Percentiles rank a stretch among this genome's conserved stretches.
These are phyloP conservation scores for Incurvaria masculella DNA, from an alignment of 2,888 invertebrate species.

Conservation along the genomic window DNA sequence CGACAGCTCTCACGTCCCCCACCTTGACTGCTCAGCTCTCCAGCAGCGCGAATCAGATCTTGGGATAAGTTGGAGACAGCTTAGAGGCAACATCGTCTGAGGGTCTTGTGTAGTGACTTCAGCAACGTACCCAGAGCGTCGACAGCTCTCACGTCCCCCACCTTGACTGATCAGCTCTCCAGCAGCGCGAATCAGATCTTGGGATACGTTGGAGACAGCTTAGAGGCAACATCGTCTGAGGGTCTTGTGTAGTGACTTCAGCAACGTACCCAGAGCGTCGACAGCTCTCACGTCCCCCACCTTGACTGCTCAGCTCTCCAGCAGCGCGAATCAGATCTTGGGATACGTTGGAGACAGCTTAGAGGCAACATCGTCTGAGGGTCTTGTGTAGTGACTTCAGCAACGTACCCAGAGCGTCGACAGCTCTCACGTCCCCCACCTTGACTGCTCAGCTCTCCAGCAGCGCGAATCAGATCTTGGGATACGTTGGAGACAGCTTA, in stretches of 20 bases:
- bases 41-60: constrained; percentile 82
- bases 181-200: no score
- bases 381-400: no score
- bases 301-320: constrained; percentile 63
- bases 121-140: no score
- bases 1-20: constrained; percentile 57
- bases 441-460: constrained; percentile 64
- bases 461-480: constrained; percentile 87
- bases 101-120: no score
- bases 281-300: constrained; percentile 56
- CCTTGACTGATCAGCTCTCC: no score
- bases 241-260: no score
- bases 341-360: constrained; percentile 79
- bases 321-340: constrained; percentile 84
- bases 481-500: constrained; percentile 75
- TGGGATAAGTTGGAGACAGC: constrained; percentile 82
- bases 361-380: no score
- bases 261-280: constrained; percentile 62
- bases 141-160: no score
- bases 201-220: no score
- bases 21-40: constrained; percentile 62
- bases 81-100: no score
- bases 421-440: constrained; percentile 52
- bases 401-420: constrained; percentile 64
- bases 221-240: no score